phyloP scores from a whole-genome alignment of 1,140 invertebrate species.

The Lordiphosa clarofinis region DNA sequence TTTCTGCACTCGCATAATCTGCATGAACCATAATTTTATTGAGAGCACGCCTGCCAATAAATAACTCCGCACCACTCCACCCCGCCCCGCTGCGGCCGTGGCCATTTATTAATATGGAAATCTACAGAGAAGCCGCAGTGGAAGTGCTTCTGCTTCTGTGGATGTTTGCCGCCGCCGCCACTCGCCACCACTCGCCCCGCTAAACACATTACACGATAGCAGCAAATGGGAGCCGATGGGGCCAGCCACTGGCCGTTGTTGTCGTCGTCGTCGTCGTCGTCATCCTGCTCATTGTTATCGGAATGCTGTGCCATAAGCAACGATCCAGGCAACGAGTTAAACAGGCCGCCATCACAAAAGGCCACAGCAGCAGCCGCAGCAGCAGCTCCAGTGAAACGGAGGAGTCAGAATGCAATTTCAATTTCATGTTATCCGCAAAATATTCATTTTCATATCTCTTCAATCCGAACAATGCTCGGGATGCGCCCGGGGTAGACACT shows the following conservation, averaged over 20 bases:
- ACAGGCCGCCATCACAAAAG: slow-evolving; percentile 49
- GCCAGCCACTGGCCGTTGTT: slow-evolving; percentile 20
- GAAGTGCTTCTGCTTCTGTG: slow-evolving; percentile 38
- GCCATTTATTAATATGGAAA: slow-evolving; percentile 78
- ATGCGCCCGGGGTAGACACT: slow-evolving; percentile 4
- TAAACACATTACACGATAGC: slow-evolving; percentile 77
- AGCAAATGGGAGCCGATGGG: slow-evolving; percentile 53
- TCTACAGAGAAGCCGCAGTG: slow-evolving; percentile 68
- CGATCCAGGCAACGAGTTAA: slow-evolving; percentile 34
- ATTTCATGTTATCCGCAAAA: slow-evolving; percentile 79
- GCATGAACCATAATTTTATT: slow-evolving; percentile 78
- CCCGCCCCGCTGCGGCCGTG: slow-evolving; percentile 32
- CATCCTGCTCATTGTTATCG: slow-evolving; percentile 64
- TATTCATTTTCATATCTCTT: slow-evolving; percentile 78
- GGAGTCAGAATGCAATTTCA: slow-evolving; percentile 67
- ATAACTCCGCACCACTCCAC: slow-evolving; percentile 47
- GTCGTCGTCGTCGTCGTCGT: slow-evolving; percentile 3
- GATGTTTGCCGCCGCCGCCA: slow-evolving; percentile 5
- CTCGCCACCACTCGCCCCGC: slow-evolving; percentile 29
- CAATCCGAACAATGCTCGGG: slow-evolving; percentile 46
- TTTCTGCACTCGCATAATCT: slow-evolving; percentile 77
- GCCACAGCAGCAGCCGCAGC: too few relatives aligned
- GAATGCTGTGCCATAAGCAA: slow-evolving; percentile 63
- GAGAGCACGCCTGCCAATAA: slow-evolving; percentile 76
- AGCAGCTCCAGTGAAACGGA: slow-evolving; percentile 22